Evolutionary conservation across 2,113 vertebrate species (phyloP).

Genomic region (Poeciliopsis occidentalis): DNA sequence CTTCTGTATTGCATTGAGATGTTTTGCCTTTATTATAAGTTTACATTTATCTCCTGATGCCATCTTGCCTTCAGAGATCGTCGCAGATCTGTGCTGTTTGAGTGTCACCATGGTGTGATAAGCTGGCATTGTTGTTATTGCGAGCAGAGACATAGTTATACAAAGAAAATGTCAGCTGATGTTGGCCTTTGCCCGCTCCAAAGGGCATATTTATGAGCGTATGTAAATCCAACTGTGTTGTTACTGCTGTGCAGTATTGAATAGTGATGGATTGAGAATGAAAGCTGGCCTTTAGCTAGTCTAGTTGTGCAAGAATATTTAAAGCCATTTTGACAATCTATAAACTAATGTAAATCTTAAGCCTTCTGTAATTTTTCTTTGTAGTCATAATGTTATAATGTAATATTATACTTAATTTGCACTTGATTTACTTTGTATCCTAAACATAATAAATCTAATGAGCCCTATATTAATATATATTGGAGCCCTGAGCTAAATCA

Average conservation of each 20-base stretch:
- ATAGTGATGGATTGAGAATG: slow-evolving; percentile 59
- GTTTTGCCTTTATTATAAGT: slow-evolving; percentile 11
- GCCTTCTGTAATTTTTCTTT: not conserved
- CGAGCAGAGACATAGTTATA: slow-evolving; percentile 55
- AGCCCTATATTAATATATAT: not conserved
- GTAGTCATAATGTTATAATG: not conserved
- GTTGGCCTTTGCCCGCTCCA: slow-evolving; percentile 52
- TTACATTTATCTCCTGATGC: slow-evolving; percentile 17
- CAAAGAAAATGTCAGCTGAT: slow-evolving; percentile 60
- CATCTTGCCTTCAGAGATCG: slow-evolving; percentile 29
- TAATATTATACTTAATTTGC: not conserved
- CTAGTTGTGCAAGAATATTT: slow-evolving; percentile 17
- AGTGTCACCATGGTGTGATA: slow-evolving; percentile 40
- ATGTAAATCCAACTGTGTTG: slow-evolving; percentile 75
- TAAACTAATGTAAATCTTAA: not conserved
- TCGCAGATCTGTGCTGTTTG: slow-evolving; percentile 8
- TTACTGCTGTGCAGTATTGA: slow-evolving; percentile 71
- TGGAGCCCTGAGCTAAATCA: slow-evolving; percentile 6
- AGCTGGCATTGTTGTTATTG: slow-evolving; percentile 57
- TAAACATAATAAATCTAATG: slow-evolving; percentile 5
- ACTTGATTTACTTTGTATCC: not conserved
- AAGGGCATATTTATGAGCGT: slow-evolving; percentile 61
- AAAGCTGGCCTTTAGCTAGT: slow-evolving; percentile 43
- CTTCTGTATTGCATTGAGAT: not conserved
- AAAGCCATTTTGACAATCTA: slow-evolving; percentile 2